phyloP scores from a whole-genome alignment of 2,797 vertebrate species.

The Acrossocheilus fasciatus region DNA sequence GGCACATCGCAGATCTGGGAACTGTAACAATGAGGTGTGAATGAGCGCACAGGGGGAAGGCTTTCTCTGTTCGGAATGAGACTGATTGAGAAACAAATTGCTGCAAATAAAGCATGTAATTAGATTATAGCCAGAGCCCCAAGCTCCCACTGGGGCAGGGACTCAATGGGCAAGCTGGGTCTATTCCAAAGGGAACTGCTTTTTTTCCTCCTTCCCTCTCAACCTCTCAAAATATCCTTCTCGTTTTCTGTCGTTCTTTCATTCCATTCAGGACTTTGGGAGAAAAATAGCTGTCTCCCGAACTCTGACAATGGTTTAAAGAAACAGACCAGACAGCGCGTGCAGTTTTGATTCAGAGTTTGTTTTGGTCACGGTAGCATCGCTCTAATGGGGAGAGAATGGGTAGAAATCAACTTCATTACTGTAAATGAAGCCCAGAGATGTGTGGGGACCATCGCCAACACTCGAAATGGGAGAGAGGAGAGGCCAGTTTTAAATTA shows the following conservation, averaged over 20 bases:
- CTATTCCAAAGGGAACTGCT: conserved; percentile 61
- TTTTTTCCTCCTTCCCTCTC: conserved; percentile 15
- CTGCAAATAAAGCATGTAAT: conserved; percentile 98
- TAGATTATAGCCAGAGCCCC: conserved; percentile 90
- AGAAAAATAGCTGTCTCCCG: conserved; percentile 4
- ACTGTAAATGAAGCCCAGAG: conserved; percentile 58
- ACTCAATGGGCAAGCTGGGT: conserved; percentile 66
- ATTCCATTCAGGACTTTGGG: conserved; percentile 48
- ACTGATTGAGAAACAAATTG: conserved; percentile 99
- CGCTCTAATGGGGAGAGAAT: conserved; percentile 44
- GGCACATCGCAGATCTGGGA: conserved; percentile 68
- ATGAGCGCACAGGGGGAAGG: conserved; percentile 80
- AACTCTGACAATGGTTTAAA: conserved; percentile 23
- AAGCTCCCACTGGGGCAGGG: conserved; percentile 70
- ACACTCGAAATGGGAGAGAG: conserved; percentile 17
- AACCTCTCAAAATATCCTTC: conserved; percentile 27
- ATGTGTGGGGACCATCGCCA: conserved; percentile 27
- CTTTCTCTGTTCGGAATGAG: conserved; percentile 86
- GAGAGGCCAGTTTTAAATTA: conserved; percentile 51
- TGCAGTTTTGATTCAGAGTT: conserved; percentile 60
- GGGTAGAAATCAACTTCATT: conserved; percentile 46
- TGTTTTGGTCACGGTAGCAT: conserved; percentile 48
- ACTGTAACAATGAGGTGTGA: conserved; percentile 84
- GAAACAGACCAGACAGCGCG: conserved; percentile 40
- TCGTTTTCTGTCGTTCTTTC: conserved; percentile 28